Evolutionary conservation across 2,113 vertebrate species (phyloP).

Genomic region (Bettongia penicillata): DNA sequence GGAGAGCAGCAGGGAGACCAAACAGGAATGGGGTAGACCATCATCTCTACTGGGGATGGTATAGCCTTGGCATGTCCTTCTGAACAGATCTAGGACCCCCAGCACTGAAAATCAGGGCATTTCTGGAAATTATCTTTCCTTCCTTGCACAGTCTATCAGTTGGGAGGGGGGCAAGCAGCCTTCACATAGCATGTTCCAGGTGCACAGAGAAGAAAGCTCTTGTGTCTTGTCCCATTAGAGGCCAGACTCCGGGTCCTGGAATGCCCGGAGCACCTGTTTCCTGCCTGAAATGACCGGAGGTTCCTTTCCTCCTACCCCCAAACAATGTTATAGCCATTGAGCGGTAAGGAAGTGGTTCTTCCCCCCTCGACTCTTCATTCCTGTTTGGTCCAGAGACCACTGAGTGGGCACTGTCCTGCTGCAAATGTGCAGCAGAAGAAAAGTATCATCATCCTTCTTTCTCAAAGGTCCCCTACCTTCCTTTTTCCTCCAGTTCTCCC

Average conservation of each 20-base stretch:
- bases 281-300: slow-evolving; percentile 61
- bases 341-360: background rate
- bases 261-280: slow-evolving; percentile 71
- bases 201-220: background rate
- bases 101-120: background rate
- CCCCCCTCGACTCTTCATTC: fast-evolving
- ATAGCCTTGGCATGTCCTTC: background rate
- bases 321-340: background rate
- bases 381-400: background rate
- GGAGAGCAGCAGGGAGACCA: background rate
- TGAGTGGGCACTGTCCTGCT: background rate
- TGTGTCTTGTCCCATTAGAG: background rate
- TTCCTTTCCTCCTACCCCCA: background rate
- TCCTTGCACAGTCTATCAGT: background rate
- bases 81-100: background rate
- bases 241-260: background rate
- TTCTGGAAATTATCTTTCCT: background rate
- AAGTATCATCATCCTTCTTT: background rate
- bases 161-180: background rate
- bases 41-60: background rate
- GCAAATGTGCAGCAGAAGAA: background rate
- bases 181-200: background rate
- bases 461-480: background rate
- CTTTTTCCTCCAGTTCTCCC: background rate
- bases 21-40: background rate